Evolutionary conservation across 2,113 vertebrate species (phyloP).

Genomic region (Desmodus rotundus): DNA sequence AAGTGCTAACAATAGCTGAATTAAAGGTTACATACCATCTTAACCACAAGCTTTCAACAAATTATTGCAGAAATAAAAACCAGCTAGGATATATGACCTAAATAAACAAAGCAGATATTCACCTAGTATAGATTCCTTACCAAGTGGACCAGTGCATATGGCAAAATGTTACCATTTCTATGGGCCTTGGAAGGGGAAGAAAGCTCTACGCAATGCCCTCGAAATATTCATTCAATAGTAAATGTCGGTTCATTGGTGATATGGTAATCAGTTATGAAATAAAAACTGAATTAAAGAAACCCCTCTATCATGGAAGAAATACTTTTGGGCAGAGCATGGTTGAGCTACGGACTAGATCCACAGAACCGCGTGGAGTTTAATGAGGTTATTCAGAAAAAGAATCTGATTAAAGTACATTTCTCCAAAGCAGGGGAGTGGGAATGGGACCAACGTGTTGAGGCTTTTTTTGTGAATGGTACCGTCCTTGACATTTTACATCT

Average conservation of each 20-base stretch:
- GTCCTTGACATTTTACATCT: background rate
- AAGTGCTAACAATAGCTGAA: slow-evolving; percentile 93
- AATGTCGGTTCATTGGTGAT: slow-evolving; percentile 30
- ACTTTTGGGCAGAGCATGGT: background rate
- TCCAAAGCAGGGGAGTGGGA: background rate
- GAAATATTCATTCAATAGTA: slow-evolving; percentile 56
- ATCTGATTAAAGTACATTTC: background rate
- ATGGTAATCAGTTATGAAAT: slow-evolving; percentile 56
- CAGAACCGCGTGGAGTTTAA: background rate
- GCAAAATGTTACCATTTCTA: background rate
- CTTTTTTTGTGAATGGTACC: background rate
- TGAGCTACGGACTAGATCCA: background rate
- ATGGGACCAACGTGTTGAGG: background rate
- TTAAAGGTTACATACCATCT: slow-evolving; percentile 91
- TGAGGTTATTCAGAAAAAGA: background rate
- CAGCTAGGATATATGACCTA: slow-evolving; percentile 58
- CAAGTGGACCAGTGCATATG: background rate
- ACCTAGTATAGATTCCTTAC: slow-evolving; percentile 21
- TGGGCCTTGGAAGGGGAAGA: background rate
- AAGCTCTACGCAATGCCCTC: background rate
- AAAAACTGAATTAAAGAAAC: slow-evolving; percentile 23
- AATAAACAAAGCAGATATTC: slow-evolving; percentile 62
- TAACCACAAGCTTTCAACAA: slow-evolving; percentile 87
- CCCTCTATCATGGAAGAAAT: slow-evolving; percentile 11
- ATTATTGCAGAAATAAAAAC: slow-evolving; percentile 82